Percentiles rank a stretch among this genome's conserved stretches.
Conservation (phyloP, 2,797 vertebrate species). For the Myripristis murdjan region DNA sequence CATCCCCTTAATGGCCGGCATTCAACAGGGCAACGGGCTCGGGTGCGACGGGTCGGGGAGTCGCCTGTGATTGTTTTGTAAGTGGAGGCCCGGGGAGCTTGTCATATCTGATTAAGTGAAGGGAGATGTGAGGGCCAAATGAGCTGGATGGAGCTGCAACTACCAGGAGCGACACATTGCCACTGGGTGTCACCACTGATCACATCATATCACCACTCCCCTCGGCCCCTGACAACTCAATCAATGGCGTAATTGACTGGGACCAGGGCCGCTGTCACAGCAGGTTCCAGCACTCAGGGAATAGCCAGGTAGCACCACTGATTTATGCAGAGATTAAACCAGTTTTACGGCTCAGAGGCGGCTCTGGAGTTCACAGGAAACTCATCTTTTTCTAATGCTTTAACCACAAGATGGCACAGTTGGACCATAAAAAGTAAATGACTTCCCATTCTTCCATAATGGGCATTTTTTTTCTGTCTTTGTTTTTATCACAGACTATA, state of each 20-base stretch:
- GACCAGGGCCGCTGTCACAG: constrained; percentile 43
- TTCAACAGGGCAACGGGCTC: constrained; percentile 32
- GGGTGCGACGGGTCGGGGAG: constrained; percentile 23
- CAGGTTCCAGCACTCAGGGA: constrained; percentile 37
- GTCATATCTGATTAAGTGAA: constrained; percentile 75
- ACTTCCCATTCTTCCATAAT: neutral
- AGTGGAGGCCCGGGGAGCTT: constrained; percentile 61
- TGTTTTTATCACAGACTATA: constrained; percentile 24
- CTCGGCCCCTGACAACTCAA: constrained; percentile 60
- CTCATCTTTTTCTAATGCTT: neutral
- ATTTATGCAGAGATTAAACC: constrained; percentile 43
- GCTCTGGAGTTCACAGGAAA: constrained; percentile 1
- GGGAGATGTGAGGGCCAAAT: constrained; percentile 57
- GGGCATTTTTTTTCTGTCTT: constrained; percentile 24
- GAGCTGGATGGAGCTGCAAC: constrained; percentile 66
- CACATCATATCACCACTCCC: constrained; percentile 62
- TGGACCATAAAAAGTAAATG: constrained; percentile 47
- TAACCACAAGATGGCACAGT: constrained; percentile 84
- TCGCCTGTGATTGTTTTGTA: constrained; percentile 56
- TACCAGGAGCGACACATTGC: constrained; percentile 66
- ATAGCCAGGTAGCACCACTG: neutral
- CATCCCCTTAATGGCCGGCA: constrained; percentile 35
- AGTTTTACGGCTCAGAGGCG: neutral
- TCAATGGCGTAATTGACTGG: constrained; percentile 67
- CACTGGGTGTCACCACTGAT: constrained; percentile 78